A percentile compares a stretch with the other conserved stretches of the same genome.
These are phyloP conservation scores for Ichneumon xanthorius DNA, from an alignment of 2,888 invertebrate species.

Conservation along the genomic window DNA sequence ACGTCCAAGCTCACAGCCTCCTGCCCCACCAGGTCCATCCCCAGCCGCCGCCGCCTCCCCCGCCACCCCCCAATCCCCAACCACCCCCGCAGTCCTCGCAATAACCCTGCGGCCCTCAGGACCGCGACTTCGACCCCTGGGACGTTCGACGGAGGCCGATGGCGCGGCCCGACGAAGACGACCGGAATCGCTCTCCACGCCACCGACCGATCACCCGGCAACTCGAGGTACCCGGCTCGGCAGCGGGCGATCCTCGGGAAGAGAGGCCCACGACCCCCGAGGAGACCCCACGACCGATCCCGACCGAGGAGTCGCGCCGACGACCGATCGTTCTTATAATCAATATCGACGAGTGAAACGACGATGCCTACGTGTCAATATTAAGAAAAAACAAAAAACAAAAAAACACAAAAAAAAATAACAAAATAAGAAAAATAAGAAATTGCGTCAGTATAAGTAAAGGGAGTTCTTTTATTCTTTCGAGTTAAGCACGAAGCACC, in stretches of 20 bases:
- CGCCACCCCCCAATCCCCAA: conserved; percentile 82
- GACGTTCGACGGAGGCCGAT: conserved; percentile 24
- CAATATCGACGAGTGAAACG: conserved; percentile 70
- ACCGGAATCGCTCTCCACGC: background rate
- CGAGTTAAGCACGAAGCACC: background rate
- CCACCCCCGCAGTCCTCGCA: conserved; percentile 80
- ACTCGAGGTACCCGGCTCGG: no score
- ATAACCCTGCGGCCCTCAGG: conserved; percentile 77
- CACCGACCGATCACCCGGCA: no score
- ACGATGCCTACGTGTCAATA: conserved; percentile 70
- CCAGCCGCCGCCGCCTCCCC: conserved; percentile 83
- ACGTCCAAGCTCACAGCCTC: conserved; percentile 82
- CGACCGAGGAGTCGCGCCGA: conserved; percentile 56
- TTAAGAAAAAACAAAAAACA: conserved; percentile 50
- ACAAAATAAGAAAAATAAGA: conserved; percentile 49
- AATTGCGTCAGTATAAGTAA: conserved; percentile 63
- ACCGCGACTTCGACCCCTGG: conserved; percentile 51
- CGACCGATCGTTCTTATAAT: conserved; percentile 69
- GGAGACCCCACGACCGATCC: conserved; percentile 5
- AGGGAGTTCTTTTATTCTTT: conserved; percentile 47
- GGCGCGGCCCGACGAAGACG: background rate
- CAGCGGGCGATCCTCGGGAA: background rate
- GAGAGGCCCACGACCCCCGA: background rate
- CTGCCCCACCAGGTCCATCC: conserved; percentile 83
- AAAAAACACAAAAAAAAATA: background rate